Percentiles rank a stretch among this genome's conserved stretches.
Evolutionary conservation across 2,888 invertebrate genomes (phyloP).

Genomic region (Bellardia bayeri): DNA sequence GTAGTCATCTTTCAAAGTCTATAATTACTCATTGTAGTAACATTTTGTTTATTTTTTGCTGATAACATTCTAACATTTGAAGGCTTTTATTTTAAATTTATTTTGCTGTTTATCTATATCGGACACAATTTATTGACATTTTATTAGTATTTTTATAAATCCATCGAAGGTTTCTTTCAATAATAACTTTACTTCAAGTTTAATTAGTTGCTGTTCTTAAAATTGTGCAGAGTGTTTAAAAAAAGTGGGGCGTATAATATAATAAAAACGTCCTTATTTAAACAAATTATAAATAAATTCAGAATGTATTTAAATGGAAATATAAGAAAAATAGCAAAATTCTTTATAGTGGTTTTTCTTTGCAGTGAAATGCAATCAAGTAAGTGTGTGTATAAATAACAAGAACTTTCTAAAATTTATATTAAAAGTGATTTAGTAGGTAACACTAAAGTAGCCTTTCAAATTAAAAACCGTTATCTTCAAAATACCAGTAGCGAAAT

Average conservation of each 20-base stretch:
- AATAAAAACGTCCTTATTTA: slow-evolving; percentile 3
- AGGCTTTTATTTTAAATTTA: slow-evolving; percentile 40
- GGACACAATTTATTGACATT: slow-evolving; percentile 38
- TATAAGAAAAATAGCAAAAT: slow-evolving; percentile 77
- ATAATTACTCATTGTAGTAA: neutral
- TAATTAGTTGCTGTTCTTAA: slow-evolving; percentile 44
- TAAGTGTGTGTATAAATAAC: slow-evolving; percentile 75
- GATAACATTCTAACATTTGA: slow-evolving; percentile 51
- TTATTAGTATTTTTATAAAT: slow-evolving; percentile 40
- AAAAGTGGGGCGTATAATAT: neutral
- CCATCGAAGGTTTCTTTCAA: slow-evolving; percentile 62
- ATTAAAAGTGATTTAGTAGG: neutral
- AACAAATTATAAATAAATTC: neutral
- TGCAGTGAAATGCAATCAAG: slow-evolving; percentile 82
- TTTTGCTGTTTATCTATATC: slow-evolving; percentile 63
- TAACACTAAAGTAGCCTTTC: too few relatives aligned
- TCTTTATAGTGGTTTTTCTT: slow-evolving; percentile 79
- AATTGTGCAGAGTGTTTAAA: slow-evolving; percentile 6
- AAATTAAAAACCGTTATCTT: too few relatives aligned
- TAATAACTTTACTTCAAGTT: slow-evolving; percentile 30
- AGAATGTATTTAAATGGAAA: slow-evolving; percentile 78
- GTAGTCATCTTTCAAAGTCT: neutral
- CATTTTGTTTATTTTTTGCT: neutral
- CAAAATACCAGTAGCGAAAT: too few relatives aligned
- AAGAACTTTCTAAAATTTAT: neutral